A percentile compares a stretch with the other conserved stretches of the same genome.
These are phyloP conservation scores for Chaenodraco wilsoni DNA, from an alignment of 2,797 vertebrate genomes.

Conservation along the genomic window DNA sequence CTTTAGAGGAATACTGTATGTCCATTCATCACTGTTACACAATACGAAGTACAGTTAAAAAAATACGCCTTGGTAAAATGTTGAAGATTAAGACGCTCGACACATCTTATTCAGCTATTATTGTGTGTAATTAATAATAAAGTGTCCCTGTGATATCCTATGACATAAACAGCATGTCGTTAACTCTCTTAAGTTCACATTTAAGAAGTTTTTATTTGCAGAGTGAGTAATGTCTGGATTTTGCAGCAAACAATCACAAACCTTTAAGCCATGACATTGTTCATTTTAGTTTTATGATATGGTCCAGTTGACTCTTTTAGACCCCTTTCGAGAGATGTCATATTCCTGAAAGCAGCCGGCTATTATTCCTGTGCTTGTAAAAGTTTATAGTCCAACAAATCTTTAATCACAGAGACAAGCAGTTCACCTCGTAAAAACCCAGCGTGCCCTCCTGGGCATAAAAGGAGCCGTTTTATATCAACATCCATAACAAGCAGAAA, in stretches of 20 bases:
- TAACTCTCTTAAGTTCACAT: slow-evolving; percentile 15
- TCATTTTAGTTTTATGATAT: slow-evolving; percentile 23
- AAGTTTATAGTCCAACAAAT: slow-evolving; percentile 69
- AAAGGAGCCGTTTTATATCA: slow-evolving; percentile 57
- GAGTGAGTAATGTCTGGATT: slow-evolving; percentile 29
- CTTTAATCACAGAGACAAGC: slow-evolving; percentile 72
- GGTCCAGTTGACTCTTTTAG: slow-evolving; percentile 34
- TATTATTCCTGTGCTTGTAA: slow-evolving; percentile 71
- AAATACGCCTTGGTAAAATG: not conserved
- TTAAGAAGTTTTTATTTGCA: not conserved
- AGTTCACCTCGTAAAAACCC: slow-evolving; percentile 63
- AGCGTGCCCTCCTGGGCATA: slow-evolving; percentile 39
- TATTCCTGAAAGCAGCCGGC: slow-evolving; percentile 61
- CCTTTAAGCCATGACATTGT: slow-evolving; percentile 29
- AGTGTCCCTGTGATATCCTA: slow-evolving; percentile 2
- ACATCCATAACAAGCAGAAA: slow-evolving; percentile 43
- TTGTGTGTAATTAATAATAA: slow-evolving; percentile 13
- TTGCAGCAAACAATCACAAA: slow-evolving; percentile 40
- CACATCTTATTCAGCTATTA: slow-evolving; percentile 13
- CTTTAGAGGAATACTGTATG: not conserved
- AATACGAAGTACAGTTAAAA: not conserved
- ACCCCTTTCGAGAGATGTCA: slow-evolving; percentile 56
- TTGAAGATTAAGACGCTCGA: slow-evolving; percentile 8
- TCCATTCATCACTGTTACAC: not conserved
- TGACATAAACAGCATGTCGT: slow-evolving; percentile 30